Evolutionary conservation across 2,888 invertebrate species (phyloP).

Genomic region (Calliopum simillimum): DNA sequence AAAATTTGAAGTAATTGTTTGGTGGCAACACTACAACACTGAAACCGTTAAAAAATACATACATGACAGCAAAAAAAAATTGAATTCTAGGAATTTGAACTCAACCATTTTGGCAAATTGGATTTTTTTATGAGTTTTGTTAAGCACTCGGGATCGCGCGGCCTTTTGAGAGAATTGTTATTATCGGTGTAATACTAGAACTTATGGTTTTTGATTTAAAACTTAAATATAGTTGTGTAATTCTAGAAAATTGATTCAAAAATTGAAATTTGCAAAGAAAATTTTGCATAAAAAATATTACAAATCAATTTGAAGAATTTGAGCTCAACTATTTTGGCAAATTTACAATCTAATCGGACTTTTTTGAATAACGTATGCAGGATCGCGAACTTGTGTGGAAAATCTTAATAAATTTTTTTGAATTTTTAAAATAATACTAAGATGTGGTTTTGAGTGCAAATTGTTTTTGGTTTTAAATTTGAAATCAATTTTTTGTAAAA

Average conservation of each 20-base stretch:
- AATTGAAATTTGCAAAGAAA: no score
- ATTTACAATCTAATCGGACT: slow-evolving; percentile 31
- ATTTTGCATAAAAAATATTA: no score
- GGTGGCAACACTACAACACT: slow-evolving; percentile 12
- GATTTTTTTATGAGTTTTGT: no score
- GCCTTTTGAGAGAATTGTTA: no score
- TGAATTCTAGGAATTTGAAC: slow-evolving; percentile 42
- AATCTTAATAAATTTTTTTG: slow-evolving; percentile 30
- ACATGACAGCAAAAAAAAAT: slow-evolving; percentile 21
- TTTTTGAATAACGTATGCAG: slow-evolving; percentile 36
- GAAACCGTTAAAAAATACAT: slow-evolving; percentile 30
- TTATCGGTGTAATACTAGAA: no score
- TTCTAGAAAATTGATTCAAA: no score
- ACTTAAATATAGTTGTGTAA: no score
- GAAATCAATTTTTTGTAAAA: background rate
- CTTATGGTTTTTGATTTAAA: no score
- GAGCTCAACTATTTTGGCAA: slow-evolving; percentile 31
- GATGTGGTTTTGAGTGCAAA: no score
- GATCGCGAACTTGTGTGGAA: slow-evolving; percentile 23
- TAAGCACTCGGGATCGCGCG: no score
- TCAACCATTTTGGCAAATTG: slow-evolving; percentile 22
- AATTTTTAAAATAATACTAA: slow-evolving; percentile 26
- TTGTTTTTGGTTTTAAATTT: no score
- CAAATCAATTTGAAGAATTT: slow-evolving; percentile 43
- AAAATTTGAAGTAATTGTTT: background rate